Percentiles rank a stretch among this genome's conserved stretches.
Conservation (phyloP, 64 coral and sea anemone species). For the Montipora efflorescens region DNA sequence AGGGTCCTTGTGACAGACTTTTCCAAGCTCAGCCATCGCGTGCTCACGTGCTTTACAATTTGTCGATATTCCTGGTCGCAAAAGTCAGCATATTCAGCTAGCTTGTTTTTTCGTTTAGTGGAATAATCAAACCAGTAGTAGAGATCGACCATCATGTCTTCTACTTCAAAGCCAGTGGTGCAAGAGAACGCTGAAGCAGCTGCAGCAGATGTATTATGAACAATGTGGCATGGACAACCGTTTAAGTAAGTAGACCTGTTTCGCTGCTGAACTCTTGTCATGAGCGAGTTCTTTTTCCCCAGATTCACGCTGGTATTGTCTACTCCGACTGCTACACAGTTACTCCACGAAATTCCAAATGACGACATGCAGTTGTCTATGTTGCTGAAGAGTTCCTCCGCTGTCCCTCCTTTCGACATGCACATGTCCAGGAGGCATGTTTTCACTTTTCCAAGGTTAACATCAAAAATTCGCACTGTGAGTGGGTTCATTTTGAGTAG, state of each 20-base stretch:
- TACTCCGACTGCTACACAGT: too few species aligned
- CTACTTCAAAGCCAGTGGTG: conserved; percentile 32
- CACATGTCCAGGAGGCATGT: too few species aligned
- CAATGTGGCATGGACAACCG: not conserved
- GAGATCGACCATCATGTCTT: conserved; percentile 27
- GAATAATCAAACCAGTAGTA: conserved; percentile 48
- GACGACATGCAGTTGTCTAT: too few species aligned
- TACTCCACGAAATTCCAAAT: too few species aligned
- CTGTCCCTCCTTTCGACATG: too few species aligned
- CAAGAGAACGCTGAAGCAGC: not conserved
- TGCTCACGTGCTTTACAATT: conserved; percentile 20
- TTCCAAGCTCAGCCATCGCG: conserved; percentile 21
- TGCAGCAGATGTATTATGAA: conserved; percentile 12
- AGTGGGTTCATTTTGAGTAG: too few species aligned
- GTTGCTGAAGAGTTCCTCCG: too few species aligned
- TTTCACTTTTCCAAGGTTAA: too few species aligned
- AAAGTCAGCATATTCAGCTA: conserved; percentile 34
- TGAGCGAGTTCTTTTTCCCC: too few species aligned
- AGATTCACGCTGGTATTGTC: too few species aligned
- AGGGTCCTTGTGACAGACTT: not conserved
- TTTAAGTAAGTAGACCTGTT: not conserved
- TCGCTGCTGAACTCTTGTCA: too few species aligned
- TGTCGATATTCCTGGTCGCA: conserved; percentile 49
- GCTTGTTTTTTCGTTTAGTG: conserved; percentile 19
- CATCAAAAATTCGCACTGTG: too few species aligned